These are phyloP conservation scores for Andrena cerasifolii DNA, from an alignment of 1,140 invertebrate genomes.

Conservation along the genomic window DNA sequence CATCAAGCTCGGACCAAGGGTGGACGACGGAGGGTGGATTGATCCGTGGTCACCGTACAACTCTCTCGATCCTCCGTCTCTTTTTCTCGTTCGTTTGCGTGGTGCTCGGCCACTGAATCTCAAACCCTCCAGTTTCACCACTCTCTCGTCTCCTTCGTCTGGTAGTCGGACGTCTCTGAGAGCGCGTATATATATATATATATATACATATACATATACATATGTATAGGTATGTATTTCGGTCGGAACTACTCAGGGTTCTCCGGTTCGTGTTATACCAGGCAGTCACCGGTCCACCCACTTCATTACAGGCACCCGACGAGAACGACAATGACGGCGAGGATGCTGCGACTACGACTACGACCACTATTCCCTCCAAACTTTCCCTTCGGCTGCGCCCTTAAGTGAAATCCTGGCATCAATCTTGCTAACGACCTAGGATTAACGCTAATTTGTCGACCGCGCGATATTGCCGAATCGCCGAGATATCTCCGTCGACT, in stretches of 20 bases:
- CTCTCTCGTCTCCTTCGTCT: constrained; percentile 24
- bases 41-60: constrained; percentile 70
- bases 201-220: no score
- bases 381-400: constrained; percentile 60
- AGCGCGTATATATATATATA: background rate
- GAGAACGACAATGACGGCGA: constrained; percentile 61
- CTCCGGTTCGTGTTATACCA: constrained; percentile 47
- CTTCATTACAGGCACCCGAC: constrained; percentile 71
- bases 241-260: constrained; percentile 8
- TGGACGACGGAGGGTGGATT: constrained; percentile 66
- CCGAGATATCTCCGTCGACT: constrained; percentile 61
- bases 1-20: constrained; percentile 50
- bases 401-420: constrained; percentile 77
- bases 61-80: constrained; percentile 55
- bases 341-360: constrained; percentile 20
- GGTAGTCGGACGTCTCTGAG: background rate
- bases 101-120: constrained; percentile 12
- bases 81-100: constrained; percentile 39
- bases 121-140: constrained; percentile 33
- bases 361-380: constrained; percentile 47
- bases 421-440: constrained; percentile 76
- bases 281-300: constrained; percentile 71
- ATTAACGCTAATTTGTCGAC: constrained; percentile 79
- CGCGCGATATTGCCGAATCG: constrained; percentile 74
- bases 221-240: no score